Percentiles rank a stretch among this genome's conserved stretches.
phyloP scores from a whole-genome alignment of 2,797 vertebrate species.

The Myripristis murdjan region DNA sequence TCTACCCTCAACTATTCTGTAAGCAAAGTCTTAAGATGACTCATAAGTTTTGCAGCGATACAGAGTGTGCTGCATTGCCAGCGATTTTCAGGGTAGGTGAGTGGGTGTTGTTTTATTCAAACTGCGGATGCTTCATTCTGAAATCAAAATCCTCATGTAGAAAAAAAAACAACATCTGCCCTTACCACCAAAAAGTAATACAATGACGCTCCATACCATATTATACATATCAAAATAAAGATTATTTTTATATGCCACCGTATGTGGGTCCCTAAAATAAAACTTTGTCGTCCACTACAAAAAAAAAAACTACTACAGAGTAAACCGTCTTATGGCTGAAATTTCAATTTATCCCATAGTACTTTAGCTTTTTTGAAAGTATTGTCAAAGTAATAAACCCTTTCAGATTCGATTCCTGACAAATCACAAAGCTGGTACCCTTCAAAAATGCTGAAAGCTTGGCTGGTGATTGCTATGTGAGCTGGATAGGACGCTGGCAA shows the following conservation, averaged over 20 bases:
- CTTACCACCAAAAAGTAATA: too few species aligned
- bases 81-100: slow-evolving; percentile 34
- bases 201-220: too few species aligned
- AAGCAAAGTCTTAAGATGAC: slow-evolving; percentile 51
- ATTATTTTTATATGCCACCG: too few species aligned
- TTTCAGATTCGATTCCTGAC: slow-evolving; percentile 51
- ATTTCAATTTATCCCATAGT: neutral
- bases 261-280: too few species aligned
- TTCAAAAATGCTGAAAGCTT: slow-evolving; percentile 58
- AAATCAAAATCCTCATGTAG: slow-evolving; percentile 24
- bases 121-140: slow-evolving; percentile 9
- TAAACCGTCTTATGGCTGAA: slow-evolving; percentile 7
- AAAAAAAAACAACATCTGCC: slow-evolving; percentile 7
- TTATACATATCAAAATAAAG: too few species aligned
- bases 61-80: slow-evolving; percentile 32
- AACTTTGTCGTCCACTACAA: neutral
- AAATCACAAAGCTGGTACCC: slow-evolving; percentile 49
- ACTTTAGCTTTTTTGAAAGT: neutral
- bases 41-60: slow-evolving; percentile 43
- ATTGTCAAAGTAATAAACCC: neutral
- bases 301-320: too few species aligned
- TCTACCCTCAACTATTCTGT: slow-evolving; percentile 12
- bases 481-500: slow-evolving; percentile 70
- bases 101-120: slow-evolving; percentile 43
- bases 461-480: slow-evolving; percentile 77